phyloP scores from a whole-genome alignment of 2,797 vertebrate genomes.

The Labroides dimidiatus region DNA sequence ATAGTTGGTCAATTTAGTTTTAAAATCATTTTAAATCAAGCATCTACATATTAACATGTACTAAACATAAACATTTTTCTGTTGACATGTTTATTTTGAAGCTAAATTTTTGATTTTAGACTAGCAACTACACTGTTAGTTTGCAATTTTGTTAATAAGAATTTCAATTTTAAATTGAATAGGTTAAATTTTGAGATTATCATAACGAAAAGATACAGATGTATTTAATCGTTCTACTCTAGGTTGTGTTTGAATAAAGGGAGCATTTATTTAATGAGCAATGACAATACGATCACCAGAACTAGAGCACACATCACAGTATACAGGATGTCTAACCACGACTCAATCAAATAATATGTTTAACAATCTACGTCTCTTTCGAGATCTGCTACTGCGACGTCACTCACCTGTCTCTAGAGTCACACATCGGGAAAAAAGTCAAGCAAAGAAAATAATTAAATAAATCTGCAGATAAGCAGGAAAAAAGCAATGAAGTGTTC shows the following conservation, averaged over 20 bases:
- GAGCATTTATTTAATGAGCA: background rate
- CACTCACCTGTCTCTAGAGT: constrained; percentile 75
- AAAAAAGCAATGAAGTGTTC: constrained; percentile 30
- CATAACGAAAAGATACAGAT: too few relatives aligned
- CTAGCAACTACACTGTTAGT: background rate
- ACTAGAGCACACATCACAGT: constrained; percentile 26
- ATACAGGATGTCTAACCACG: constrained; percentile 14
- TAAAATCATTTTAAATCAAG: too few relatives aligned
- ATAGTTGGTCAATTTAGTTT: too few relatives aligned
- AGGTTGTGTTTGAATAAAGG: constrained; percentile 2
- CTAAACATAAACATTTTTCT: too few relatives aligned
- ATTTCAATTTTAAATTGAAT: background rate
- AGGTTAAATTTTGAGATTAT: too few relatives aligned
- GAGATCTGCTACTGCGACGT: background rate
- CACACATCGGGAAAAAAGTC: constrained; percentile 48
- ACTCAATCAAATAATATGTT: background rate
- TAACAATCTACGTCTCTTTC: constrained; percentile 12
- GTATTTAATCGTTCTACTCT: background rate
- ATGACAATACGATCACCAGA: constrained; percentile 1
- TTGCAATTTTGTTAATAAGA: background rate
- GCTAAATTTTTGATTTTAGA: too few relatives aligned
- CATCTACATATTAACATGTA: too few relatives aligned
- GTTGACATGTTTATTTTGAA: too few relatives aligned
- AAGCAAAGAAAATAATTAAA: constrained; percentile 59
- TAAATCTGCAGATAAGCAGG: constrained; percentile 40